Evolutionary conservation across 2,113 vertebrate genomes (phyloP).

Genomic region (Leucopsar rothschildi): DNA sequence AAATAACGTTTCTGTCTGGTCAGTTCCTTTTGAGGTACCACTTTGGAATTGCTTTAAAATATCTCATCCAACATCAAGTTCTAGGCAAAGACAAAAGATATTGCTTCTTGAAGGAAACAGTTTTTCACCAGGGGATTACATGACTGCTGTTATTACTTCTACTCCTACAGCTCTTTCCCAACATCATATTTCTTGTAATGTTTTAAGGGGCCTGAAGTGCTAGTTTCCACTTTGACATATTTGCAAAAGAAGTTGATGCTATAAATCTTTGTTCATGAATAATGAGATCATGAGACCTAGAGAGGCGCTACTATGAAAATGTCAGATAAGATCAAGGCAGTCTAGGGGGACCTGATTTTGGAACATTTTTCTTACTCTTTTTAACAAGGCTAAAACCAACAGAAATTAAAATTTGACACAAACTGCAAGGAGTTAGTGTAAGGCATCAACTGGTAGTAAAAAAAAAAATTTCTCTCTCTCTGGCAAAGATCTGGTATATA

Average conservation of each 20-base stretch:
- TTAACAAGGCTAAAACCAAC: slow-evolving; percentile 36
- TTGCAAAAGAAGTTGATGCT: not conserved
- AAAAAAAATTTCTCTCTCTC: not conserved
- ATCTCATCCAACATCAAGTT: not conserved
- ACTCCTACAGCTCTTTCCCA: not conserved
- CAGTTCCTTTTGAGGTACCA: slow-evolving; percentile 5
- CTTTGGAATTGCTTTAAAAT: slow-evolving; percentile 22
- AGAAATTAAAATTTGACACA: slow-evolving; percentile 33
- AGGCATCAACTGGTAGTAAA: slow-evolving; percentile 3
- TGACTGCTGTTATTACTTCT: not conserved
- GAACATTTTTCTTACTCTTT: slow-evolving; percentile 18
- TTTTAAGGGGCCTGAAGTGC: not conserved
- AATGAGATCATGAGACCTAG: slow-evolving; percentile 2
- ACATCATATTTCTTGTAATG: not conserved
- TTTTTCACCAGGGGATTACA: not conserved
- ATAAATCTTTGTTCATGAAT: slow-evolving; percentile 2
- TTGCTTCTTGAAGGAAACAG: not conserved
- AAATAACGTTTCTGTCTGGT: slow-evolving; percentile 29
- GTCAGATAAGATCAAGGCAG: slow-evolving; percentile 49
- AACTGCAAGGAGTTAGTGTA: not conserved
- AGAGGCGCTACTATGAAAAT: slow-evolving; percentile 7
- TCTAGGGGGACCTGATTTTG: not conserved
- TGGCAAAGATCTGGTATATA: not conserved
- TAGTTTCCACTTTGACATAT: slow-evolving; percentile 28
- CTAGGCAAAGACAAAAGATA: not conserved